These are phyloP conservation scores for Pelvicachromis taeniatus DNA, from an alignment of 2,113 vertebrate species.

Conservation along the genomic window DNA sequence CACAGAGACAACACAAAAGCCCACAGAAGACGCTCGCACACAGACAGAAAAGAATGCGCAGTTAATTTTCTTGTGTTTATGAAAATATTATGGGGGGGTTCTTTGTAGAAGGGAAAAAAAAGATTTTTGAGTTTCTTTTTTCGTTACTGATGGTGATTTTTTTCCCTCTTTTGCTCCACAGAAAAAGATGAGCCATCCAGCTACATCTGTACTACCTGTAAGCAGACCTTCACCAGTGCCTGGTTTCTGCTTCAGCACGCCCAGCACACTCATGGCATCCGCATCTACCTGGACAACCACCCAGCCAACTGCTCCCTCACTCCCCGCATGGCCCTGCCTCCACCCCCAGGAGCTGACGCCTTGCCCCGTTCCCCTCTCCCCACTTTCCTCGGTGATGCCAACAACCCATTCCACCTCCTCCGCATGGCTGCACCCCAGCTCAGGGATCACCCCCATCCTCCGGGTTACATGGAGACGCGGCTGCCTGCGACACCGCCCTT, in stretches of 20 bases:
- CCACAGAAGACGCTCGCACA: neutral
- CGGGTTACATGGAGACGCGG: constrained; percentile 91
- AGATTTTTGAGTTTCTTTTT: neutral
- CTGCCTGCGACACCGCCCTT: constrained; percentile 93
- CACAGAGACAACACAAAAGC: neutral
- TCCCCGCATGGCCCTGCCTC: constrained; percentile 94
- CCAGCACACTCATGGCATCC: constrained; percentile 97
- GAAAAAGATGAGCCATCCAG: constrained; percentile 99
- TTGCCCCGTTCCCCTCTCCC: constrained; percentile 93
- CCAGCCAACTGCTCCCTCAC: constrained; percentile 90
- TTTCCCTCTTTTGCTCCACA: constrained; percentile 66
- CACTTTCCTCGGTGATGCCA: constrained; percentile 91
- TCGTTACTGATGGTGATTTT: neutral
- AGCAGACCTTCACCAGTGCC: constrained; percentile 97
- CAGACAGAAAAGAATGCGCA: neutral
- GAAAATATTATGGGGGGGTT: neutral
- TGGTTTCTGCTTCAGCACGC: constrained; percentile 99
- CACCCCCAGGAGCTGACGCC: constrained; percentile 85
- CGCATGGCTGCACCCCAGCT: constrained; percentile 95
- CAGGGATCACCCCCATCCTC: constrained; percentile 83
- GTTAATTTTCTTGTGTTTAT: neutral
- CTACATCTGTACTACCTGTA: constrained; percentile 99
- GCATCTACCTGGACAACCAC: constrained; percentile 98
- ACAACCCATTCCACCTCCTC: constrained; percentile 95
- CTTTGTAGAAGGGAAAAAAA: neutral